Conservation (phyloP, 2,888 invertebrate genomes). For the Dolichopus griseipennis region DNA sequence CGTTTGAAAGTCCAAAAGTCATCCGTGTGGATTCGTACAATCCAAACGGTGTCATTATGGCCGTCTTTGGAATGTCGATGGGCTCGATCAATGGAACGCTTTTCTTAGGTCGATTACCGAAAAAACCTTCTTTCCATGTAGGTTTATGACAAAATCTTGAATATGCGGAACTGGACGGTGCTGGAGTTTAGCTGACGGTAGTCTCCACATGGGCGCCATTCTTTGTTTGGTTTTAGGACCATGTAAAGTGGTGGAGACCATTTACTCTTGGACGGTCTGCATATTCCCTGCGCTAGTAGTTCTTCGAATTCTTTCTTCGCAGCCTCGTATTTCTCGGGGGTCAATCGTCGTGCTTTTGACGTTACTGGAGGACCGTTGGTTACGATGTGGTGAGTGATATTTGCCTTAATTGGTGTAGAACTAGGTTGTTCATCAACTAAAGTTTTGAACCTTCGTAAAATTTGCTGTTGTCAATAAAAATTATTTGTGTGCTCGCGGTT, state of each 20-base stretch:
- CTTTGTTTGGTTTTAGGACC: not conserved
- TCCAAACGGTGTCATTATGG: constrained; percentile 33
- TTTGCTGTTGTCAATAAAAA: not conserved
- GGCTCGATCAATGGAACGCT: constrained; percentile 16
- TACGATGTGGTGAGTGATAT: too few relatives aligned
- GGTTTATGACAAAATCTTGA: constrained; percentile 8
- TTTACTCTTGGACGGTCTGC: constrained; percentile 1
- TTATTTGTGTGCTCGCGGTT: not conserved
- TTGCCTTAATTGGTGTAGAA: not conserved
- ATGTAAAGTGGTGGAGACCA: not conserved
- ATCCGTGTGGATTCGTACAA: constrained; percentile 31
- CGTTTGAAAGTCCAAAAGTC: constrained; percentile 33
- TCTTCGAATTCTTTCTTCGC: not conserved
- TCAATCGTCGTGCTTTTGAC: not conserved
- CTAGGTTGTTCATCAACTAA: not conserved
- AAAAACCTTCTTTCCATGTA: constrained; percentile 13
- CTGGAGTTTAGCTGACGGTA: not conserved
- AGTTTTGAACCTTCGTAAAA: not conserved
- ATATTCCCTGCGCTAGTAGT: not conserved
- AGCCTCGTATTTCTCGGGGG: not conserved
- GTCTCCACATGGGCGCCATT: not conserved
- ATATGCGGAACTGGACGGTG: constrained; percentile 12
- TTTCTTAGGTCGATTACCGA: constrained; percentile 14
- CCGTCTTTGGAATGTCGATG: constrained; percentile 17
- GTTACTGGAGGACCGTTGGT: not conserved